Evolutionary conservation across 2,888 invertebrate genomes (phyloP).

Genomic region (Caradrina clavipalpis): DNA sequence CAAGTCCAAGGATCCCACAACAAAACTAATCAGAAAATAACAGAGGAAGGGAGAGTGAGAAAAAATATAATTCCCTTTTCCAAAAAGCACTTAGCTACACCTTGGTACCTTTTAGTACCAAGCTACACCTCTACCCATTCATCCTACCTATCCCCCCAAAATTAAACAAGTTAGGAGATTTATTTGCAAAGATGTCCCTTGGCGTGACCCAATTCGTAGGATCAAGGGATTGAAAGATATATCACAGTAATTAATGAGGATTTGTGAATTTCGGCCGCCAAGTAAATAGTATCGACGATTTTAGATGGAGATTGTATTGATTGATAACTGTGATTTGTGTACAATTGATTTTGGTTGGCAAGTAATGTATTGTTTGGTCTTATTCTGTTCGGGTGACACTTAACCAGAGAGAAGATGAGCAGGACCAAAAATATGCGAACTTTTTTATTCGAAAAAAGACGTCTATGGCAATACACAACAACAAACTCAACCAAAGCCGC

Average conservation of each 20-base stretch:
- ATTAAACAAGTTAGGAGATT: constrained; percentile 36
- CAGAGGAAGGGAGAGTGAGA: too few relatives aligned
- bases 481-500: too few relatives aligned
- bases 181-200: constrained; percentile 31
- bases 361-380: not conserved
- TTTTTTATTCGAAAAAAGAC: too few relatives aligned
- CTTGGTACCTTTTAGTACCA: not conserved
- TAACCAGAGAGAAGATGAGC: too few relatives aligned
- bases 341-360: not conserved
- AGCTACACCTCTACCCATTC: not conserved
- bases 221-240: constrained; percentile 49
- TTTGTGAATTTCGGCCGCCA: constrained; percentile 28
- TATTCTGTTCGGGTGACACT: not conserved
- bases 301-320: constrained; percentile 21
- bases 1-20: too few relatives aligned
- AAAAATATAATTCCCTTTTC: too few relatives aligned
- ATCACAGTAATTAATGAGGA: constrained; percentile 53
- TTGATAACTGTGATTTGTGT: constrained; percentile 7
- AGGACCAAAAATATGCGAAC: too few relatives aligned
- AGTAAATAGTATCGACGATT: constrained; percentile 20
- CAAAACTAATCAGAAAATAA: too few relatives aligned
- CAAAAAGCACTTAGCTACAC: too few relatives aligned
- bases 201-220: constrained; percentile 43
- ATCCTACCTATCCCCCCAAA: not conserved
- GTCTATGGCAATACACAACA: too few relatives aligned